Base-by-base conservation (phyloP, 1,140 invertebrate genomes). In the Leucophenga varia region DNA sequence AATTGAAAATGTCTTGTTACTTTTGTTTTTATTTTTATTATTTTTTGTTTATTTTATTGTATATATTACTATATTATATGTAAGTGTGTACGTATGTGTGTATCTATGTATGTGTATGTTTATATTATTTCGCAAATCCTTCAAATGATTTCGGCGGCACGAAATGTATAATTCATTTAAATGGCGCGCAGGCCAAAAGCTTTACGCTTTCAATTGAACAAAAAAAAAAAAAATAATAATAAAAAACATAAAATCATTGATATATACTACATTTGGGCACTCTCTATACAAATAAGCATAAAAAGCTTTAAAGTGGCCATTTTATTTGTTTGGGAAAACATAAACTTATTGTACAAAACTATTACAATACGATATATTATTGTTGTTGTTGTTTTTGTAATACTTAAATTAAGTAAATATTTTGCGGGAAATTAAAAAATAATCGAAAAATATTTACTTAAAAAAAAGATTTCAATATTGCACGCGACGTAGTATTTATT, bases 391-490 rank as follows among this genome's bases (percentile, higher is more conserved):
- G 41, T 14, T 36, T 25, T 5, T 10, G 22, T 31, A 51, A 46
- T 46, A 61, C 53, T 63, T 54, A 54, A 55, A 58, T 55, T 55
- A 52, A 60, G 64, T 59, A 56, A 67, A 67, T 67, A 67, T 67
- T 67, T 67, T 57, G 58, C 48, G 48, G 63, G 64, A 67, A 59
- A 67, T 67, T 67, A 67, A 67, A 67, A 67, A 59, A 56, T 54
- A 63, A 67, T 67, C 63, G 68, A 42, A 57, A 53, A 61, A 59
- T 63, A 63, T 67, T 63, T 56, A 50, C 61, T 61, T 43, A 52
- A 55, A 52, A 55, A 35, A 39, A 42, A n/a, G n/a, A n/a, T n/a
- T n/a, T n/a, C n/a, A n/a, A n/a, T n/a, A n/a, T n/a, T n/a, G n/a
- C n/a, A n/a, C n/a, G n/a, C n/a, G n/a, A n/a, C n/a, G n/a, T n/a